These are phyloP conservation scores for Sclerurus mexicanus DNA, from an alignment of 2,113 vertebrate species.

Conservation along the genomic window DNA sequence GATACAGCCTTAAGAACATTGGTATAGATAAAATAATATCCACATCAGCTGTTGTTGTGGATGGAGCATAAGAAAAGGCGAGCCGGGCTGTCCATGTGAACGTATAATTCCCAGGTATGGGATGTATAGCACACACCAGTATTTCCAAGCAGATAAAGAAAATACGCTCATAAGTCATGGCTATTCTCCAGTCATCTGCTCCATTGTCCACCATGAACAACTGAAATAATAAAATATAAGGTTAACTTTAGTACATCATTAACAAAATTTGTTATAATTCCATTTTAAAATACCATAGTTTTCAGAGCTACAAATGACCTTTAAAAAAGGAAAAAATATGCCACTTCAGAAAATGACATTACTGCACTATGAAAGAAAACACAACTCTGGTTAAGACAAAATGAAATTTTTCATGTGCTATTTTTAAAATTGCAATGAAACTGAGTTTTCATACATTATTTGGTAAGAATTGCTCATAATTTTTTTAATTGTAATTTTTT, in stretches of 20 bases:
- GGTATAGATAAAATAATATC: conserved; percentile 99
- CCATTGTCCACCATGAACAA: conserved; percentile 99
- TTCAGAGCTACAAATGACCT: not conserved
- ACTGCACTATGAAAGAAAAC: not conserved
- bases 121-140: conserved; percentile 97
- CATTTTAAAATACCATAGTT: not conserved
- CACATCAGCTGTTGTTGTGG: conserved; percentile 96
- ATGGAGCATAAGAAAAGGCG: conserved; percentile 92
- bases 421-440: not conserved
- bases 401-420: not conserved
- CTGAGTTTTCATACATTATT: not conserved
- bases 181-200: conserved; percentile 99
- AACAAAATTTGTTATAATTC: not conserved
- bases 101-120: conserved; percentile 97
- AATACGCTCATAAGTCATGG: conserved; percentile 99
- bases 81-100: conserved; percentile 99
- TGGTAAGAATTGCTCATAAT: not conserved
- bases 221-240: conserved; percentile 82
- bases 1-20: conserved; percentile 99
- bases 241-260: conserved; percentile 60
- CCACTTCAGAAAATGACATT: not conserved
- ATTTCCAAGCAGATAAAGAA: conserved; percentile 99
- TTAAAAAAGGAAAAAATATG: not conserved
- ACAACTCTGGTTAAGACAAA: not conserved
- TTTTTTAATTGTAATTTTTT: not conserved